These are phyloP conservation scores for Antheraea yamamai DNA, from an alignment of 2,888 invertebrate species.

Conservation along the genomic window DNA sequence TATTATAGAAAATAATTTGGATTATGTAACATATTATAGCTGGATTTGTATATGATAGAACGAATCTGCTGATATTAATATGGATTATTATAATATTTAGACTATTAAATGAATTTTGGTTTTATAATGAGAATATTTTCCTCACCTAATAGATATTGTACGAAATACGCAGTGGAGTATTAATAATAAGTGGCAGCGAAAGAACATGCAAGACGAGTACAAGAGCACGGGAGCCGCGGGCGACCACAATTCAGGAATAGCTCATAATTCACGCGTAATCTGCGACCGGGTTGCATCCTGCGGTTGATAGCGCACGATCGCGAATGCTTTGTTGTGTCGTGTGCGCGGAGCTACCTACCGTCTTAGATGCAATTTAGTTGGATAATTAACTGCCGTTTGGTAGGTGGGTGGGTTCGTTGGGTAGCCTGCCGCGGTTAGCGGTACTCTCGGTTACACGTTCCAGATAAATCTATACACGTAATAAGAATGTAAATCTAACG, in stretches of 20 bases:
- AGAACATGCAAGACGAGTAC: conserved; percentile 33
- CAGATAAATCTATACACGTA: neutral
- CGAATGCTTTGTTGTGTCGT: conserved; percentile 54
- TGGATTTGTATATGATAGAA: neutral
- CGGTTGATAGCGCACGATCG: conserved; percentile 56
- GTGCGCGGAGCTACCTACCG: conserved; percentile 24
- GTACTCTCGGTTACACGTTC: conserved; percentile 1
- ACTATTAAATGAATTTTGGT: neutral
- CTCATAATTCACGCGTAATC: conserved; percentile 73
- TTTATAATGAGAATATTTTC: neutral
- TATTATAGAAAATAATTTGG: neutral
- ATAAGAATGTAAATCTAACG: too few relatives aligned
- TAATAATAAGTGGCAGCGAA: conserved; percentile 32
- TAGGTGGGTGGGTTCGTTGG: conserved; percentile 6
- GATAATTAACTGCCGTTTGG: conserved; percentile 50
- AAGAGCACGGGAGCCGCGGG: conserved; percentile 45
- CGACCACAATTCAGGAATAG: conserved; percentile 59
- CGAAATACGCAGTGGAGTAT: conserved; percentile 20
- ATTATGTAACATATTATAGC: neutral
- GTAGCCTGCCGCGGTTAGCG: neutral
- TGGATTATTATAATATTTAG: neutral
- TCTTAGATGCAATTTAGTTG: conserved; percentile 51
- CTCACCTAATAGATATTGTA: neutral
- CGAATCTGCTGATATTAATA: too few relatives aligned
- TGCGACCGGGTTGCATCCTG: conserved; percentile 66